phyloP scores from a whole-genome alignment of 2,888 invertebrate genomes.

The Leptopilina myrica region DNA sequence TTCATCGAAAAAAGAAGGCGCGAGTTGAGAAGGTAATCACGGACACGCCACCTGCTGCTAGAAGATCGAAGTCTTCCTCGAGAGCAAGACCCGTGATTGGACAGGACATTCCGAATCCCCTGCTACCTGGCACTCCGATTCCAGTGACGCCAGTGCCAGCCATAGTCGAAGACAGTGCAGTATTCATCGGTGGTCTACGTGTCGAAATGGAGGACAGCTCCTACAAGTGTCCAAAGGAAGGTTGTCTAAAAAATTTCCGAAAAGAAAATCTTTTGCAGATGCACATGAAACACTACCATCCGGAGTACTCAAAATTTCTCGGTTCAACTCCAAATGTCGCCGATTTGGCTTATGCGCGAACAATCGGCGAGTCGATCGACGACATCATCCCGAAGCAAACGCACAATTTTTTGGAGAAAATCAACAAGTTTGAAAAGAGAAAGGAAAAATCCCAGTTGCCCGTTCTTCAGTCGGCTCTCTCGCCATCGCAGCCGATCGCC shows the following conservation, averaged over 20 bases:
- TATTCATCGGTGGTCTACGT: constrained; percentile 72
- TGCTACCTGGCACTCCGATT: constrained; percentile 45
- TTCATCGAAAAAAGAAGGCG: constrained; percentile 76
- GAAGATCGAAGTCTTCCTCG: constrained; percentile 65
- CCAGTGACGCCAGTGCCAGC: constrained; percentile 52
- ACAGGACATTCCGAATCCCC: constrained; percentile 46
- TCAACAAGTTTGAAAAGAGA: constrained; percentile 71
- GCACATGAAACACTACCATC: constrained; percentile 97
- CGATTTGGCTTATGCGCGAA: constrained; percentile 89
- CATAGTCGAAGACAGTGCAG: constrained; percentile 65
- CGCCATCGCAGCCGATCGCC: constrained; percentile 52
- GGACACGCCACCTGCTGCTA: constrained; percentile 59
- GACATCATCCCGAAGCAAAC: constrained; percentile 73
- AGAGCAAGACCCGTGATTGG: constrained; percentile 63
- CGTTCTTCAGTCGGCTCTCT: constrained; percentile 52
- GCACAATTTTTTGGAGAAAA: constrained; percentile 75
- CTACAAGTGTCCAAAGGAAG: constrained; percentile 86
- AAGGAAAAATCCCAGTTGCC: constrained; percentile 60
- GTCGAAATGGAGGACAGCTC: constrained; percentile 84
- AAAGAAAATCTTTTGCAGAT: constrained; percentile 94
- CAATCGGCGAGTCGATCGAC: constrained; percentile 81
- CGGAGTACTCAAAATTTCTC: constrained; percentile 85
- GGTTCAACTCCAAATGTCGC: constrained; percentile 91
- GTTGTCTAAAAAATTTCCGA: constrained; percentile 92
- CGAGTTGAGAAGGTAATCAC: constrained; percentile 40